phyloP scores from a whole-genome alignment of 2,797 vertebrate genomes.

The Enteromius argenteus region DNA sequence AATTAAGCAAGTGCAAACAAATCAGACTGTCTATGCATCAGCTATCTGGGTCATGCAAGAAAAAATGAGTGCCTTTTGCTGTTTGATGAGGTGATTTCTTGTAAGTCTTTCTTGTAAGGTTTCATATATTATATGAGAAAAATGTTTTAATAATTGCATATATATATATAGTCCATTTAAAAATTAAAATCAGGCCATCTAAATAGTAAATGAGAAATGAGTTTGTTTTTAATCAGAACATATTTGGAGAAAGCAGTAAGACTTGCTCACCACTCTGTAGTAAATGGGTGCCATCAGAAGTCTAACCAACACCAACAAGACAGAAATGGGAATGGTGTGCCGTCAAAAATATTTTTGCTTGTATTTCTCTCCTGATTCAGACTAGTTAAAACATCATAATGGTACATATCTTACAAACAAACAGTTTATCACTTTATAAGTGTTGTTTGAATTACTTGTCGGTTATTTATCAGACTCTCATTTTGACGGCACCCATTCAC shows the following conservation, averaged over 20 bases:
- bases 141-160: background rate
- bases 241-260: background rate
- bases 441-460: background rate
- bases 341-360: too few species aligned
- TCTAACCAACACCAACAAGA: too few species aligned
- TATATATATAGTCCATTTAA: too few species aligned
- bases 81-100: background rate
- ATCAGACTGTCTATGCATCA: conserved; percentile 29
- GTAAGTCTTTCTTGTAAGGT: background rate
- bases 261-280: background rate
- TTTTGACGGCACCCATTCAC: background rate
- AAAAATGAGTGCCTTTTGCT: background rate
- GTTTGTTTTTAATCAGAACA: background rate
- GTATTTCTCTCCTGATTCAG: background rate
- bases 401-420: background rate
- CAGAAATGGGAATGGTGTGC: too few species aligned
- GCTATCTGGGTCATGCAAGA: conserved; percentile 32
- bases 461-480: background rate
- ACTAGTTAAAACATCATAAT: background rate
- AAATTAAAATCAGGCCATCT: background rate
- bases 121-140: conserved; percentile 3
- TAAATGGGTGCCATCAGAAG: background rate
- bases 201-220: background rate
- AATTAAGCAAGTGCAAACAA: conserved; percentile 47
- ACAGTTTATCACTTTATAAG: background rate